phyloP scores from a whole-genome alignment of 2,113 vertebrate species.

The Nerophis ophidion region DNA sequence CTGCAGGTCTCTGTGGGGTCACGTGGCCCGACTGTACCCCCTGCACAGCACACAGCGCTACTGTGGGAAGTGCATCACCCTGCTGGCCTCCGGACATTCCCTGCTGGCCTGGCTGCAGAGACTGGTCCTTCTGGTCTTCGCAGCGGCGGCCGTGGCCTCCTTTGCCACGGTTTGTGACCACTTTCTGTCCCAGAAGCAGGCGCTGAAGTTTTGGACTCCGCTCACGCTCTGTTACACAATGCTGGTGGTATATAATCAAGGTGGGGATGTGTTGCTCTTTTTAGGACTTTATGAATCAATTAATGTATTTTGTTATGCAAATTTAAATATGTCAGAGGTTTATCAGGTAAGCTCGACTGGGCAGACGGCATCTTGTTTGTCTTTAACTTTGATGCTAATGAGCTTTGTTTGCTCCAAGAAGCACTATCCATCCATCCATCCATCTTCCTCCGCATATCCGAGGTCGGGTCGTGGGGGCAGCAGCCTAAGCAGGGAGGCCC shows the following conservation, averaged over 20 bases:
- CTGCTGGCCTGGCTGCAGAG: constrained; percentile 70
- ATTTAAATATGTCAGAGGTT: not conserved
- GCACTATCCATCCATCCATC: too few species aligned
- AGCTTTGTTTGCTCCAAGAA: too few species aligned
- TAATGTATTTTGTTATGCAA: not conserved
- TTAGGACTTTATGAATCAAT: not conserved
- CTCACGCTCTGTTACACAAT: constrained; percentile 84
- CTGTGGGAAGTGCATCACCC: constrained; percentile 81
- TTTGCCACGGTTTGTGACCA: constrained; percentile 75
- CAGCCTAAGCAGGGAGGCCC: too few species aligned
- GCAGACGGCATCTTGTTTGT: too few species aligned
- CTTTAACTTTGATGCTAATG: too few species aligned
- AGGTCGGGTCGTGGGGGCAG: too few species aligned
- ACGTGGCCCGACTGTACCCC: constrained; percentile 71
- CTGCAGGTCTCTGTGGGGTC: constrained; percentile 55
- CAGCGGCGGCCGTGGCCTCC: constrained; percentile 68
- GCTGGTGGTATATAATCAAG: constrained; percentile 81
- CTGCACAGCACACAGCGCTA: constrained; percentile 74
- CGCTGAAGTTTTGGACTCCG: constrained; percentile 81
- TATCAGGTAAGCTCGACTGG: not conserved
- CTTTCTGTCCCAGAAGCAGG: constrained; percentile 78
- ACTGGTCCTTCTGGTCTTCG: constrained; percentile 68
- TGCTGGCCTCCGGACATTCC: constrained; percentile 63
- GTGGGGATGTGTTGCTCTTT: constrained; percentile 44
- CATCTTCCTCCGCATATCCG: too few species aligned